Evolutionary conservation across 2,888 invertebrate genomes (phyloP), one percentile per base, ranked within the genome.

Genomic region (Euplexia lucipara): DNA sequence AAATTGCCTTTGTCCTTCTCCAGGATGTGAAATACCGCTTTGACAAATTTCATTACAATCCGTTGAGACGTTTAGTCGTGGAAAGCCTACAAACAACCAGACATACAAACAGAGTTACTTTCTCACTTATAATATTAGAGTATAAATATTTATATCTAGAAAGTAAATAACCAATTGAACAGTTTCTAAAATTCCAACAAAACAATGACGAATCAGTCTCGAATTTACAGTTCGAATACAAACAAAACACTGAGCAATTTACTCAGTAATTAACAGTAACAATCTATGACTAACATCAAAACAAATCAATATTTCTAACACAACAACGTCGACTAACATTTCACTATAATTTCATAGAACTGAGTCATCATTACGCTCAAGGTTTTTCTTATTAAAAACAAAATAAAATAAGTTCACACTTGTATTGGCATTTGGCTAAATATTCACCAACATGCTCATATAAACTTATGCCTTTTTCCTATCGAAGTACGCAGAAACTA

Each of bases 251-350:
- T 37, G 30, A 64, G 14, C 14, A 32, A 32, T 51, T 51, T 56
- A 45, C 49, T 42, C 1, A 39, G 42, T 44, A 63, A 37, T 41
- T 64, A 42, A 9, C 0, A n/a, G 37, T 34, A 20, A n/a, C 22
- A 51, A 34, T 51, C n/a, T 70, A 65, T 53, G 48, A 65, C 57
- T 65, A 49, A 70, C 48, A 42, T 26, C 9, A 49, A 44, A 58
- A 51, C 22, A 41, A 58, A 42, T 57, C 42, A 53, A 56, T 42
- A 34, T 6, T 41, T 20, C 30, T 9, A 18, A 18, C 16, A 37
- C 5, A 59, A 37, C 10, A 54, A 26, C 22, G 22, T 32, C n/a
- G 14, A 26, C 32, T 9, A 35, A 20, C 16, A 37, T 18, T 45
- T 42, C 8, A 30, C 39, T 8, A 30, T 41, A 18, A 12, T 35